These are phyloP conservation scores for Parus major DNA, from an alignment of 2,113 vertebrate species.

Conservation along the genomic window DNA sequence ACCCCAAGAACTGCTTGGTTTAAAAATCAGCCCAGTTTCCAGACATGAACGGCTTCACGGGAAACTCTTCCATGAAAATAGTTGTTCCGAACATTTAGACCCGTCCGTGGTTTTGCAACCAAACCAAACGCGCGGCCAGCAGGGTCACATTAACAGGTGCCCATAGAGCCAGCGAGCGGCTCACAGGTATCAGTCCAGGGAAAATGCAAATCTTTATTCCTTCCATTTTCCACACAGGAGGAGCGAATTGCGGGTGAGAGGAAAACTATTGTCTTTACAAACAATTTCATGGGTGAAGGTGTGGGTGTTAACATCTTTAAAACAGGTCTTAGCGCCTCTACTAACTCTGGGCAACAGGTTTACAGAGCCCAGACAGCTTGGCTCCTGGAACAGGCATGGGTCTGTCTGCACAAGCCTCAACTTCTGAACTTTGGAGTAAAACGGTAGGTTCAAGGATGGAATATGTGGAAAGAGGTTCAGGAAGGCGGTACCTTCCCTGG, in stretches of 20 bases:
- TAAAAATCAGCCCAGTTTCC: neutral
- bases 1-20: accelerated
- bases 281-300: neutral
- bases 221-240: neutral
- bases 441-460: neutral
- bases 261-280: neutral
- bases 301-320: neutral
- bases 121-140: neutral
- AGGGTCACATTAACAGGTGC: neutral
- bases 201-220: constrained; percentile 16
- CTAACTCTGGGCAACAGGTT: neutral
- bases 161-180: neutral
- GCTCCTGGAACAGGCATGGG: accelerated
- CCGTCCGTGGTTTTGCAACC: neutral
- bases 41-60: neutral
- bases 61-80: neutral
- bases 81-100: neutral
- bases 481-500: too few relatives aligned
- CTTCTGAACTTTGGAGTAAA: neutral
- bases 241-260: neutral
- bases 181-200: neutral
- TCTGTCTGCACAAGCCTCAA: neutral
- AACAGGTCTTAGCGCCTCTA: neutral
- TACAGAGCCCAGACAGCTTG: neutral
- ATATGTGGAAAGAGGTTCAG: neutral